A percentile compares a stretch with the other conserved stretches of the same genome.
These are phyloP conservation scores for Choreutis nemorana DNA, from an alignment of 2,888 invertebrate genomes.

Conservation along the genomic window DNA sequence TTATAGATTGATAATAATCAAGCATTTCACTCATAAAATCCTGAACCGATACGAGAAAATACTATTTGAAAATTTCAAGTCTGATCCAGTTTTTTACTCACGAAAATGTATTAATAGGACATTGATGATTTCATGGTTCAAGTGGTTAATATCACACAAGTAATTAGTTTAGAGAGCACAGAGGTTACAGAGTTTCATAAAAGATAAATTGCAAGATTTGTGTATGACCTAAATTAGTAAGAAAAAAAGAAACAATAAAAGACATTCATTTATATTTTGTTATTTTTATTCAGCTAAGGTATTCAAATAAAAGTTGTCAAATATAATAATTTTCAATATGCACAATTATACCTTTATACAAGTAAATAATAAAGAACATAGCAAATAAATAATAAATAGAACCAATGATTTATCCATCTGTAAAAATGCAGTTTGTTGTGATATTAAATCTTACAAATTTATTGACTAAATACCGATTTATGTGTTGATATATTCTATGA, in stretches of 20 bases:
- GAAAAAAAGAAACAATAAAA: slow-evolving; percentile 13
- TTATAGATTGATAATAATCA: too few relatives aligned
- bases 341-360: slow-evolving; percentile 65
- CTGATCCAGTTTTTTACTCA: too few relatives aligned
- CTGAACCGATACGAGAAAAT: too few relatives aligned
- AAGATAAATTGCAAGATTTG: neutral
- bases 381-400: slow-evolving; percentile 65
- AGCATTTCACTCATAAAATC: too few relatives aligned
- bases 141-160: too few relatives aligned
- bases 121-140: too few relatives aligned
- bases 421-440: slow-evolving; percentile 56
- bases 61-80: too few relatives aligned
- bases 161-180: too few relatives aligned
- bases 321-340: slow-evolving; percentile 64
- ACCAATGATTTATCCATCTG: slow-evolving; percentile 56
- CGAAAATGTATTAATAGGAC: too few relatives aligned
- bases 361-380: slow-evolving; percentile 66
- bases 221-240: slow-evolving; percentile 1
- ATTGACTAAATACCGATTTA: slow-evolving; percentile 56
- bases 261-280: slow-evolving; percentile 21
- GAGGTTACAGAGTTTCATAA: neutral
- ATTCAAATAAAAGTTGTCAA: slow-evolving; percentile 61
- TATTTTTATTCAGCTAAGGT: slow-evolving; percentile 57
- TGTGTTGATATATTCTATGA: slow-evolving; percentile 17
- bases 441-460: slow-evolving; percentile 52